phyloP scores from a whole-genome alignment of 2,888 invertebrate species.

The Melikaiella ostensackeni region DNA sequence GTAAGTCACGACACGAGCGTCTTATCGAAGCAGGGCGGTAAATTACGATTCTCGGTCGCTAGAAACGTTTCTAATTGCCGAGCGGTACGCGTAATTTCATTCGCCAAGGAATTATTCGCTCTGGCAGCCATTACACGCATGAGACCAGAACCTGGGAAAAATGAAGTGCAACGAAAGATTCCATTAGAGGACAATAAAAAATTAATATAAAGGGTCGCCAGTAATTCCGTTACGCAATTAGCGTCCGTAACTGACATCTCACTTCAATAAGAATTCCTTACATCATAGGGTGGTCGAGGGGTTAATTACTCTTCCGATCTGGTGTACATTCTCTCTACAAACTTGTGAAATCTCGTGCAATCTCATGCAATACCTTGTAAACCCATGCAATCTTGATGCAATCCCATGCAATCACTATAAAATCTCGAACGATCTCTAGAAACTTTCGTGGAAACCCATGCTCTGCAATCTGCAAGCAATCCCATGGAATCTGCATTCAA shows the following conservation, averaged over 20 bases:
- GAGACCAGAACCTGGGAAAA: constrained; percentile 13
- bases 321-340: too few relatives aligned
- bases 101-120: constrained; percentile 32
- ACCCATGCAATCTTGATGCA: too few relatives aligned
- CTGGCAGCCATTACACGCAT: constrained; percentile 25
- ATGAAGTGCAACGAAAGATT: constrained; percentile 1
- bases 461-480: too few relatives aligned
- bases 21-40: constrained; percentile 31
- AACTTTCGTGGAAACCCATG: too few relatives aligned
- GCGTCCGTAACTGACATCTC: not conserved
- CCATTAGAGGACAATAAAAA: constrained; percentile 29
- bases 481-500: too few relatives aligned
- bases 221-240: constrained; percentile 17
- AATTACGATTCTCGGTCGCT: constrained; percentile 30
- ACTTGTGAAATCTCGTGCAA: too few relatives aligned
- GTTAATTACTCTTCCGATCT: too few relatives aligned
- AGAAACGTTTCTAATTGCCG: constrained; percentile 26
- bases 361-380: too few relatives aligned
- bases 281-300: too few relatives aligned
- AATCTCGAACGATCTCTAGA: too few relatives aligned
- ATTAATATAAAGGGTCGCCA: constrained; percentile 20
- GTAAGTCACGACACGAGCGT: constrained; percentile 33
- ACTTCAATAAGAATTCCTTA: not conserved
- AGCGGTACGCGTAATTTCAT: constrained; percentile 32
- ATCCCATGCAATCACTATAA: too few relatives aligned